Conservation (phyloP, 2,113 vertebrate species). For the Gallinago paraguaiae region DNA sequence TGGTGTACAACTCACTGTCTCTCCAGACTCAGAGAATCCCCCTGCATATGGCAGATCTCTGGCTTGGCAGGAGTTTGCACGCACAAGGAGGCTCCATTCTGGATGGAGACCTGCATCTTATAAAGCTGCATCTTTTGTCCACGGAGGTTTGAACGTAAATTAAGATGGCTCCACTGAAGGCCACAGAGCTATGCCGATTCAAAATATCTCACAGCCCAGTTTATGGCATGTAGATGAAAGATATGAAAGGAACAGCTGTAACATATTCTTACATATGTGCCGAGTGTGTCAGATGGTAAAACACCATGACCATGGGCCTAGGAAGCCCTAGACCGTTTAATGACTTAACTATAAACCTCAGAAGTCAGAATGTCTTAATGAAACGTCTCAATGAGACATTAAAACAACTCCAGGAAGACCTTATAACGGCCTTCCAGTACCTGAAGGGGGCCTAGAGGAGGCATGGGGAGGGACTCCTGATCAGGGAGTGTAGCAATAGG, state of each 20-base stretch:
- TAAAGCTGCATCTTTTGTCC: not conserved
- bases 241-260: not conserved
- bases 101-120: not conserved
- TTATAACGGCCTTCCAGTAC: too few species aligned
- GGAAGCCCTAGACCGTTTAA: not conserved
- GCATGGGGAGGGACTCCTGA: too few species aligned
- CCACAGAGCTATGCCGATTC: not conserved
- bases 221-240: not conserved
- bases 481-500: too few species aligned
- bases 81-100: not conserved
- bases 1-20: not conserved
- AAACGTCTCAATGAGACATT: not conserved
- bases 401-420: too few species aligned
- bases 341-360: not conserved
- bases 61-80: not conserved
- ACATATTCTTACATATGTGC: accelerated
- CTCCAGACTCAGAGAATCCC: not conserved
- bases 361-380: not conserved
- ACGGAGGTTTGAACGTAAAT: not conserved
- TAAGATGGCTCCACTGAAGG: not conserved
- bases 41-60: not conserved
- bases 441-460: too few species aligned
- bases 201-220: not conserved
- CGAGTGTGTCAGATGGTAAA: not conserved
- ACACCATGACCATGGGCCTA: not conserved